Evolutionary conservation across 23 tunicate genomes (phyloP).

Genomic region (Botrylloides violaceus): DNA sequence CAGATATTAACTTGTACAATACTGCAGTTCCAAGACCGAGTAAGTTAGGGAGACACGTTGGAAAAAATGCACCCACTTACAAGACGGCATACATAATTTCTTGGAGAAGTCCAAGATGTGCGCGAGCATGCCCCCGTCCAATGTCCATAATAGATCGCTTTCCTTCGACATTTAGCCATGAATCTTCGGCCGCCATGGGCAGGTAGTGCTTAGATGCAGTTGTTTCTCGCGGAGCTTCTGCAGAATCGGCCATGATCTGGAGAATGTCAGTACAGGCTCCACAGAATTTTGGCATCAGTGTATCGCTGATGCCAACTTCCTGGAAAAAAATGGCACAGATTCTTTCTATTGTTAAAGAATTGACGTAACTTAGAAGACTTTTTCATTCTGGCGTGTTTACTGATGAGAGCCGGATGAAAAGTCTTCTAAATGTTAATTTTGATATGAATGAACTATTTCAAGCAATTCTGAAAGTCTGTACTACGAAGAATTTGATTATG

Average conservation of each 20-base stretch:
- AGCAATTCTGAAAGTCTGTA: no score
- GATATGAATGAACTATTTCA: no score
- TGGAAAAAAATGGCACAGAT: background rate
- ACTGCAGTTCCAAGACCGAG: no score
- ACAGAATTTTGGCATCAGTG: constrained; percentile 42
- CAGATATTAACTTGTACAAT: no score
- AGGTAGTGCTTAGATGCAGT: constrained; percentile 10
- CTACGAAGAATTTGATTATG: no score
- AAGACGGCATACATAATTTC: constrained; percentile 36
- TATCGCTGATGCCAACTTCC: constrained; percentile 59
- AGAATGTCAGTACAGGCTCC: constrained; percentile 37
- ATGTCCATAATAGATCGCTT: constrained; percentile 49
- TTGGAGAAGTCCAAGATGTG: constrained; percentile 35
- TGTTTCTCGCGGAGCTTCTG: constrained; percentile 8
- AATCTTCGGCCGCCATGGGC: constrained; percentile 21
- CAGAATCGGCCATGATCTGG: constrained; percentile 48
- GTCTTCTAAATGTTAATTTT: no score
- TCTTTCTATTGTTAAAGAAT: background rate
- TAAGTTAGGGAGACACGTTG: no score
- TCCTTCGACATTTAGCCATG: constrained; percentile 46
- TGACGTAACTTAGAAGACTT: no score
- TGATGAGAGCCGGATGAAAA: no score
- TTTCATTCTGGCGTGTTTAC: no score
- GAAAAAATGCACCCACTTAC: no score
- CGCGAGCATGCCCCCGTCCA: constrained; percentile 35